Percentiles rank a stretch among this genome's conserved stretches.
These are phyloP conservation scores for Liopterus haemorrhoidalis DNA, from an alignment of 2,888 invertebrate genomes.

Conservation along the genomic window DNA sequence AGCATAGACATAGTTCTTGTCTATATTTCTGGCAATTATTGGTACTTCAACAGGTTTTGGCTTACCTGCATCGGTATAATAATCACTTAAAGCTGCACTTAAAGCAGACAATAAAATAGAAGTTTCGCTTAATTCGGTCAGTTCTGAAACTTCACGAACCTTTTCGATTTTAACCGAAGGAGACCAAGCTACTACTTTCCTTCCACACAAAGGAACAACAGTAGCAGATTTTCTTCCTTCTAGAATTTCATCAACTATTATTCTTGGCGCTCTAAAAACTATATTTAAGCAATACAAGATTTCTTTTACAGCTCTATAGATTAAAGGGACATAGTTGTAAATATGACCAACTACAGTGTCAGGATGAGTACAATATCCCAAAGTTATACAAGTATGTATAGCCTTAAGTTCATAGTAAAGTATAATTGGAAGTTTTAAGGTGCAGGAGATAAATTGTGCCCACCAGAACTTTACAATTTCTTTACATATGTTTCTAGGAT, in stretches of 20 bases:
- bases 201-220: conserved; percentile 61
- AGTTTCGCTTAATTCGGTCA: conserved; percentile 57
- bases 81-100: conserved; percentile 59
- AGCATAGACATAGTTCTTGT: conserved; percentile 52
- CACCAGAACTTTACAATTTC: conserved; percentile 40
- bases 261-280: conserved; percentile 48
- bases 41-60: conserved; percentile 55
- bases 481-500: conserved; percentile 45
- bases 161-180: conserved; percentile 54
- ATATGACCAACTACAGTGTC: conserved; percentile 42
- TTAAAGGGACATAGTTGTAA: conserved; percentile 46
- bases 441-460: conserved; percentile 34
- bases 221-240: conserved; percentile 32
- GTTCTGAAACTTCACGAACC: conserved; percentile 54
- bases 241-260: conserved; percentile 55
- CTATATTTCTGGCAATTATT: conserved; percentile 54
- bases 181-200: conserved; percentile 70
- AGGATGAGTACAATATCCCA: conserved; percentile 42
- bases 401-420: conserved; percentile 46
- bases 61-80: conserved; percentile 52
- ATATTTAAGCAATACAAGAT: conserved; percentile 44
- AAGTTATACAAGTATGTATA: conserved; percentile 40
- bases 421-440: conserved; percentile 42
- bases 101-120: conserved; percentile 58
- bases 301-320: conserved; percentile 45